Conservation (phyloP, 2,797 vertebrate species). For the Chiroxiphia lanceolata region DNA sequence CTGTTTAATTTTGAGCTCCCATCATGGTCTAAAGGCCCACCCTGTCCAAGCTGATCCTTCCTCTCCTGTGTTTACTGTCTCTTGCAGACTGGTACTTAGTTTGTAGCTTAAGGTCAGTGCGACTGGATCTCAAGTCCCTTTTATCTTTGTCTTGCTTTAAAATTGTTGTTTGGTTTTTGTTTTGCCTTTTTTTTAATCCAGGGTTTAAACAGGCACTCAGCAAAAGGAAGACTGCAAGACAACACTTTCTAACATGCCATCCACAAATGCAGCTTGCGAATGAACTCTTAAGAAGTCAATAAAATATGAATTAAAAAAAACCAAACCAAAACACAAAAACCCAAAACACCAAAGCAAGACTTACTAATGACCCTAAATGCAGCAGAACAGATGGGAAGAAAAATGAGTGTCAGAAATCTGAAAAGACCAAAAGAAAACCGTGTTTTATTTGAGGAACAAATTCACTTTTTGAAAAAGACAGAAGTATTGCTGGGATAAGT, state of each 20-base stretch:
- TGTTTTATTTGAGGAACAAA: not conserved
- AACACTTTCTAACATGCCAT: not conserved
- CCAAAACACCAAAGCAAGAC: not conserved
- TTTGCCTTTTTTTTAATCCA: not conserved
- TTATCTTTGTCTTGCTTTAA: not conserved
- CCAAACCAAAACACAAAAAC: not conserved
- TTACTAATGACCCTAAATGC: not conserved
- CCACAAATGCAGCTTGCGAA: not conserved
- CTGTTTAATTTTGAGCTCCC: not conserved
- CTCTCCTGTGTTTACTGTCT: not conserved
- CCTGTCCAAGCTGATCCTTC: not conserved
- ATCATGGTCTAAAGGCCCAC: not conserved
- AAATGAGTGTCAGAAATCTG: not conserved
- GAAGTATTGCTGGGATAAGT: not conserved
- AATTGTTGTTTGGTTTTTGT: not conserved
- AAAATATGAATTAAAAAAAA: not conserved
- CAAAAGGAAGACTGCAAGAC: not conserved
- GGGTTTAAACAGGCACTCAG: not conserved
- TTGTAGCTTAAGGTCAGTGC: not conserved
- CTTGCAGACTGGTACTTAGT: not conserved
- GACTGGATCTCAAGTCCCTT: not conserved
- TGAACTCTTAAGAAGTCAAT: not conserved
- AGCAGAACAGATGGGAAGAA: not conserved
- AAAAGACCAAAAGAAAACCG: not conserved
- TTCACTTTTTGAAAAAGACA: not conserved